Conservation (phyloP, 2,113 vertebrate genomes). For the Cryptomyrus ogoouensis region DNA sequence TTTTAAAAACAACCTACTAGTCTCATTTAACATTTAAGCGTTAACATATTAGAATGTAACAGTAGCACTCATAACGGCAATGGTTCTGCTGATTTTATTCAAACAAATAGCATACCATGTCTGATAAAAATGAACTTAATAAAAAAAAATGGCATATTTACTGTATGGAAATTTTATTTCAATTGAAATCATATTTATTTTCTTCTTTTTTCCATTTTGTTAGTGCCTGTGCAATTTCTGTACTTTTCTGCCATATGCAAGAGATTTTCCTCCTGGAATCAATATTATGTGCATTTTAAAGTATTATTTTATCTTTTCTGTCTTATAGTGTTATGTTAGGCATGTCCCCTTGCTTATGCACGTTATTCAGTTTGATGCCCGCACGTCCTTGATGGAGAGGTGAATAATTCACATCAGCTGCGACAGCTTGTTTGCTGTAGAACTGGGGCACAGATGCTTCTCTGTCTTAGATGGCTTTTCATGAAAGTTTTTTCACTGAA, state of each 20-base stretch:
- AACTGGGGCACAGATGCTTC: constrained; percentile 36
- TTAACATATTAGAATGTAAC: background rate
- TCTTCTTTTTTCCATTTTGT: background rate
- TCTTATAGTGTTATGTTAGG: background rate
- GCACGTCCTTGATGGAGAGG: constrained; percentile 19
- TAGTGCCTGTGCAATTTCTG: background rate
- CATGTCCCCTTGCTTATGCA: background rate
- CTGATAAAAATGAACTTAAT: background rate
- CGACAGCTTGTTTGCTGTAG: constrained; percentile 15
- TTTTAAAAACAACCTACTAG: background rate
- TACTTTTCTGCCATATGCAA: background rate
- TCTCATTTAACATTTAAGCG: background rate
- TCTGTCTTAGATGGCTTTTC: background rate
- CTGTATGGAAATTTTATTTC: background rate
- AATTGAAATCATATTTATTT: background rate
- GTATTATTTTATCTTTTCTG: background rate
- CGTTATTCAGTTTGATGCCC: constrained; percentile 52
- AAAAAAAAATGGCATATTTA: background rate
- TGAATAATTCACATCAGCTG: constrained; percentile 46
- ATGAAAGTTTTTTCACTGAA: background rate
- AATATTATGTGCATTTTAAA: background rate
- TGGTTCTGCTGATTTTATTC: background rate
- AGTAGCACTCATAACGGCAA: background rate
- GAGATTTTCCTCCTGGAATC: background rate
- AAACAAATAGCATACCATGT: background rate